Percentiles rank a stretch among this genome's conserved stretches.
Evolutionary conservation across 2,797 vertebrate genomes (phyloP).

Genomic region (Rhinophrynus dorsalis): DNA sequence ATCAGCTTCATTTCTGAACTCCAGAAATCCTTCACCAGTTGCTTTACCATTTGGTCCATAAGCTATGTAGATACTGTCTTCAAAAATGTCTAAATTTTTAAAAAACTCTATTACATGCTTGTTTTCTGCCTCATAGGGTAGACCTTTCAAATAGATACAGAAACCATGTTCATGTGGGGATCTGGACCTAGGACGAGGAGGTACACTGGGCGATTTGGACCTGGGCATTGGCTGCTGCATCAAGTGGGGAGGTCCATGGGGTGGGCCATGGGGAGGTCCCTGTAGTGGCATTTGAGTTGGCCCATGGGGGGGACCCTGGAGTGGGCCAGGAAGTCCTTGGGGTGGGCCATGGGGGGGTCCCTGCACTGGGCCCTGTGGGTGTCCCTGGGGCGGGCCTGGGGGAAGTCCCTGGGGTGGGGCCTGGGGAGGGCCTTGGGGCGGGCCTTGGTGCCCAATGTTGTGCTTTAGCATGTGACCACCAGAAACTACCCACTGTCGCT

Average conservation of each 20-base stretch:
- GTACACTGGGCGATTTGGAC: slow-evolving; percentile 61
- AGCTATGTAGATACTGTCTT: slow-evolving; percentile 95
- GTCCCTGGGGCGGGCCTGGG: too few relatives aligned
- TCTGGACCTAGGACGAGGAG: slow-evolving; percentile 87
- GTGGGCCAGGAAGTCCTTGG: too few relatives aligned
- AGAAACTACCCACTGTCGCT: slow-evolving; percentile 88
- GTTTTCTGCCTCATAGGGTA: slow-evolving; percentile 96
- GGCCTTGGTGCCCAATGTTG: slow-evolving; percentile 38
- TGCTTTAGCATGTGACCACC: slow-evolving; percentile 77
- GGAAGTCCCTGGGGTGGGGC: too few relatives aligned
- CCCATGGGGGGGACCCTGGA: too few relatives aligned
- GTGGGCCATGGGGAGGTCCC: too few relatives aligned
- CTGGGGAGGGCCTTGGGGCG: too few relatives aligned
- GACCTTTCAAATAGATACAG: slow-evolving; percentile 94
- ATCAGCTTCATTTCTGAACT: slow-evolving; percentile 91
- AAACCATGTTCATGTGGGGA: slow-evolving; percentile 93
- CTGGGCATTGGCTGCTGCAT: slow-evolving; percentile 60
- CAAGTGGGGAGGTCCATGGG: slow-evolving; percentile 61
- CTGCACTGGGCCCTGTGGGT: too few relatives aligned
- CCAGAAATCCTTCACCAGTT: slow-evolving; percentile 95
- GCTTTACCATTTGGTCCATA: slow-evolving; percentile 95
- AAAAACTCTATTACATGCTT: slow-evolving; percentile 97
- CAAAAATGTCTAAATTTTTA: slow-evolving; percentile 90
- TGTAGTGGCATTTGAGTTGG: too few relatives aligned
- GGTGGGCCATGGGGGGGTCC: too few relatives aligned